phyloP scores from a whole-genome alignment of 2,888 invertebrate genomes.

The Aphidoletes aphidimyza region DNA sequence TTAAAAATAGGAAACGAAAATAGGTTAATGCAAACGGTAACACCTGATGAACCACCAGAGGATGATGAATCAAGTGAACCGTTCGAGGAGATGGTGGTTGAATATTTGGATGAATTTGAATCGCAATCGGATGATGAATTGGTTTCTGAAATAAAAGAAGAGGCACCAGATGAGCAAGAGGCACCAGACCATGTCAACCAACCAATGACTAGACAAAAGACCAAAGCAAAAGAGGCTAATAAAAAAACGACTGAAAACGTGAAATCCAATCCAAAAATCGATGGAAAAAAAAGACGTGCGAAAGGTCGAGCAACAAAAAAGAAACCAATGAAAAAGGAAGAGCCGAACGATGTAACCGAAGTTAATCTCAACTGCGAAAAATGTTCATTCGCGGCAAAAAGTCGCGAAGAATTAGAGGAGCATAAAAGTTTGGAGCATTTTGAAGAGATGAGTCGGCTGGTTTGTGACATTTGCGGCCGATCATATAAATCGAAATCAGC shows the following conservation, averaged over 20 bases:
- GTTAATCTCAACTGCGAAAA: not conserved
- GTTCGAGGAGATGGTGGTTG: constrained; percentile 4
- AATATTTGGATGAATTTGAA: constrained; percentile 34
- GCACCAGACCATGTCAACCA: not conserved
- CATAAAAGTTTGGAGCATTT: not conserved
- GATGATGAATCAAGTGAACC: not conserved
- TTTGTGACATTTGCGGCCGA: constrained; percentile 68
- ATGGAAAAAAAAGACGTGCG: not conserved
- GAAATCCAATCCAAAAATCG: not conserved
- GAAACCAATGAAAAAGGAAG: not conserved
- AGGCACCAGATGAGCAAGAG: not conserved
- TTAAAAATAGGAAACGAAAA: not conserved
- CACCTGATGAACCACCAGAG: not conserved
- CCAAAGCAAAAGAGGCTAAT: not conserved
- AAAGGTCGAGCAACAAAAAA: not conserved
- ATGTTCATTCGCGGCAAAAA: not conserved
- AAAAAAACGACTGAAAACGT: not conserved
- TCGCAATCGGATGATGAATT: not conserved
- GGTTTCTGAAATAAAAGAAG: not conserved
- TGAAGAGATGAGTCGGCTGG: constrained; percentile 12
- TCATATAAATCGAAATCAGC: constrained; percentile 68
- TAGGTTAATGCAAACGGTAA: not conserved
- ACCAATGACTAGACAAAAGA: not conserved
- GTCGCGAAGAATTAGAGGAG: not conserved
- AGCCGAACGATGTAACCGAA: not conserved